Conservation (phyloP, 1,140 invertebrate genomes). For the Drosophila kanapiae region DNA sequence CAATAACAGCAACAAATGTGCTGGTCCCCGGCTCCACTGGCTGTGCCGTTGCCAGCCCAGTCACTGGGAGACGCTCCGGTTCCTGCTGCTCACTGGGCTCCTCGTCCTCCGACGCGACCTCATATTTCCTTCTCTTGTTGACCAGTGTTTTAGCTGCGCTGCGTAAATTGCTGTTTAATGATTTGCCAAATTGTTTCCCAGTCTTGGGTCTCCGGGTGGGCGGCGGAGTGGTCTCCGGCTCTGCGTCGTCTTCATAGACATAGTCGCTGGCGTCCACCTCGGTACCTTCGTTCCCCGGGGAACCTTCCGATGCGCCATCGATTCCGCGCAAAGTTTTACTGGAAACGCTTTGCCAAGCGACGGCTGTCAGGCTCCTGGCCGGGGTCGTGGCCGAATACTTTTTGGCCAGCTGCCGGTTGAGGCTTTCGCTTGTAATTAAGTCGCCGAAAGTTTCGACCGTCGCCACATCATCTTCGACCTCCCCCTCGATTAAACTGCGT, state of each 20-base stretch:
- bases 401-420: constrained; percentile 29
- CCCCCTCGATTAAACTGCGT: constrained; percentile 70
- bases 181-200: constrained; percentile 80
- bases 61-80: constrained; percentile 23
- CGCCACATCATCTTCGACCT: constrained; percentile 17
- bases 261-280: constrained; percentile 53
- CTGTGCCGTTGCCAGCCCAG: constrained; percentile 27
- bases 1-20: constrained; percentile 71
- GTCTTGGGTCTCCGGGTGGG: constrained; percentile 22
- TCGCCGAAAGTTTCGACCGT: constrained; percentile 72
- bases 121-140: constrained; percentile 39
- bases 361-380: constrained; percentile 2
- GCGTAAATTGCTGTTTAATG: constrained; percentile 82
- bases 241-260: constrained; percentile 60
- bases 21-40: constrained; percentile 48
- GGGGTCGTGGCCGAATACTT: constrained; percentile 22
- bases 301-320: constrained; percentile 62
- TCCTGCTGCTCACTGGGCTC: constrained; percentile 13
- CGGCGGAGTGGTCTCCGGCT: constrained; percentile 5
- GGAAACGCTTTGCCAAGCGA: constrained; percentile 49
- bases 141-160: constrained; percentile 67
- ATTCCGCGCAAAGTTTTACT: constrained; percentile 72
- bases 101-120: constrained; percentile 15
- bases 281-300: constrained; percentile 11
- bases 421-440: constrained; percentile 76